Conservation (phyloP, 2,888 invertebrate genomes). For the Ophioninae sp. region DNA sequence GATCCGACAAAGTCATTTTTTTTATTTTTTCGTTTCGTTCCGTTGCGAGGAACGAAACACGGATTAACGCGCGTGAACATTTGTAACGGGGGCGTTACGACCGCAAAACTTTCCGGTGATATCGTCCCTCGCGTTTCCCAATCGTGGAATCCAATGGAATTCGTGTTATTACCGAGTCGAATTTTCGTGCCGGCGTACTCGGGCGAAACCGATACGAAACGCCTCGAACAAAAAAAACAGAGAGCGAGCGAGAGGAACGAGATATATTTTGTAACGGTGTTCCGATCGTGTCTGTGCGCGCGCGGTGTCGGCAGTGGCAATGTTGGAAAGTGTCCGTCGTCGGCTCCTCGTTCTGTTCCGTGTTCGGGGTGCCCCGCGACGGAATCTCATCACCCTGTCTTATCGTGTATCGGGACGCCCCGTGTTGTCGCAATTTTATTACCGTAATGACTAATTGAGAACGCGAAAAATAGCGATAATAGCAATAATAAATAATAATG, state of each 20-base stretch:
- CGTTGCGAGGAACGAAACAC: neutral
- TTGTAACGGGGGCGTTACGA: constrained; percentile 33
- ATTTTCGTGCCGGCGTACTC: constrained; percentile 36
- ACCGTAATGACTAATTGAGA: too few relatives aligned
- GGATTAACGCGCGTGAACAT: constrained; percentile 20
- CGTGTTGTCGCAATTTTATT: too few relatives aligned
- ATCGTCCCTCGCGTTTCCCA: constrained; percentile 55
- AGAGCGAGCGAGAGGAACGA: constrained; percentile 23
- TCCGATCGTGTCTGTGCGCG: constrained; percentile 24
- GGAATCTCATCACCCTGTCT: too few relatives aligned
- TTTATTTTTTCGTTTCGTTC: neutral
- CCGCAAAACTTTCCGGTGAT: constrained; percentile 48
- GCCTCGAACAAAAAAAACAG: neutral
- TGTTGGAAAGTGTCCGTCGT: constrained; percentile 61
- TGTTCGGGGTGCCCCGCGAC: neutral
- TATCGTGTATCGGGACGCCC: too few relatives aligned
- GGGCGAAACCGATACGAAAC: constrained; percentile 44
- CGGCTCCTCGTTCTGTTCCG: constrained; percentile 34
- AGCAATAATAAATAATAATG: too few relatives aligned
- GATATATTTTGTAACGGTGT: constrained; percentile 55
- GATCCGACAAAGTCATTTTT: neutral
- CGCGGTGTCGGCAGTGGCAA: constrained; percentile 45
- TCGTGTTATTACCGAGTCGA: constrained; percentile 45
- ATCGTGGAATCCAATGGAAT: constrained; percentile 54
- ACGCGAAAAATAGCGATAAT: too few relatives aligned